Percentiles rank a stretch among this genome's conserved stretches.
Conservation (phyloP, 2,888 invertebrate genomes). For the Drosophila maculinotata region DNA sequence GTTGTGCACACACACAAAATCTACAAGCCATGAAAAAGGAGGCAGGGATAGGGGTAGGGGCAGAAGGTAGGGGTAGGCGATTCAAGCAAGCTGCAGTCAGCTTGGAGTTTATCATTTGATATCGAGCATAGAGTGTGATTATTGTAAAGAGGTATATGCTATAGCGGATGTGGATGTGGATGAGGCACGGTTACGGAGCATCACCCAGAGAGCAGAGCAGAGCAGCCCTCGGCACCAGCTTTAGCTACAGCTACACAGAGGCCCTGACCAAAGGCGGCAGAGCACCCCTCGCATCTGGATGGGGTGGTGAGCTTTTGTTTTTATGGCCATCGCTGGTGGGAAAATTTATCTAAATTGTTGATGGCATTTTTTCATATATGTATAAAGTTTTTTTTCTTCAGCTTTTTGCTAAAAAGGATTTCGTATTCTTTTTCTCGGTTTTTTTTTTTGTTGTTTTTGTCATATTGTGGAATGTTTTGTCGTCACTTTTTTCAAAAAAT, state of each 20-base stretch:
- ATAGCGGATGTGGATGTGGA: slow-evolving; percentile 29
- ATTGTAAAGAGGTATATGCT: slow-evolving; percentile 64
- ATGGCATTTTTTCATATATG: slow-evolving; percentile 62
- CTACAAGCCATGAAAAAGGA: slow-evolving; percentile 2
- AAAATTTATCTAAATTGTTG: slow-evolving; percentile 84
- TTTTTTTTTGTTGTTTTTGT: slow-evolving; percentile 69
- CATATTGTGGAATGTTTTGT: slow-evolving; percentile 84
- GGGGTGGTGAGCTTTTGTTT: slow-evolving; percentile 68
- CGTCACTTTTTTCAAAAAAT: slow-evolving; percentile 78
- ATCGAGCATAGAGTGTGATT: slow-evolving; percentile 70
- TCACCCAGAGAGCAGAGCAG: slow-evolving; percentile 38
- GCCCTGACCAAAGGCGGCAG: too few relatives aligned
- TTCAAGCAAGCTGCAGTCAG: slow-evolving; percentile 50
- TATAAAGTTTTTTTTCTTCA: slow-evolving; percentile 17
- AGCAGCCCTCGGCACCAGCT: too few relatives aligned
- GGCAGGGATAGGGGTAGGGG: slow-evolving; percentile 6
- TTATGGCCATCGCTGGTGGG: slow-evolving; percentile 81
- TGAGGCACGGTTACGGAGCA: slow-evolving; percentile 18
- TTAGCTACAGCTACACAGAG: too few relatives aligned
- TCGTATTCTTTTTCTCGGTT: slow-evolving; percentile 56
- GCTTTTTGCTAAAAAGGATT: slow-evolving; percentile 66
- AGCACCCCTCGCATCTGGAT: slow-evolving; percentile 56
- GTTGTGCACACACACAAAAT: slow-evolving; percentile 79
- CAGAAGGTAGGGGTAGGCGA: slow-evolving; percentile 1
- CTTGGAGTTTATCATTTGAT: slow-evolving; percentile 78